Evolutionary conservation across 2,797 vertebrate genomes (phyloP).

Genomic region (Lacerta agilis): DNA sequence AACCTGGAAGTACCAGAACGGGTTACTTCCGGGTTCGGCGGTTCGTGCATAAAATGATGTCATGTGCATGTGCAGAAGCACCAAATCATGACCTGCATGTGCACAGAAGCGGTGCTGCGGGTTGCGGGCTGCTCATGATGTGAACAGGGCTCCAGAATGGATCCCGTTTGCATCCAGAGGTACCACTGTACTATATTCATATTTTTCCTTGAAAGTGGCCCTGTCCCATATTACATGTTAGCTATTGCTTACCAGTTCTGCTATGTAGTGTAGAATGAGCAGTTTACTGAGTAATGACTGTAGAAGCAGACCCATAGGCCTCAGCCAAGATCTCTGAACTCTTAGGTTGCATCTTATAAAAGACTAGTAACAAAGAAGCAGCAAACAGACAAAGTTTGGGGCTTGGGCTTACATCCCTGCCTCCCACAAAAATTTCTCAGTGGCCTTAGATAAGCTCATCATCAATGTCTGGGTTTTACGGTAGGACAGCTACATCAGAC

Average conservation of each 20-base stretch:
- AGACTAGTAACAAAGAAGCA: not conserved
- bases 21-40: too few relatives aligned
- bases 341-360: too few relatives aligned
- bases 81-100: too few relatives aligned
- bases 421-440: not conserved
- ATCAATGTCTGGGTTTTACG: not conserved
- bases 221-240: not conserved
- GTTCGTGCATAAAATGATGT: too few relatives aligned
- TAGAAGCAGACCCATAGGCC: not conserved
- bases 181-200: not conserved
- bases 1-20: too few relatives aligned
- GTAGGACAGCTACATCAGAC: not conserved
- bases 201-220: not conserved
- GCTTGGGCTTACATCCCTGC: not conserved
- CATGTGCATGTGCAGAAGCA: too few relatives aligned
- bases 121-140: too few relatives aligned
- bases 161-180: too few relatives aligned
- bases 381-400: not conserved
- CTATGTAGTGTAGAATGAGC: not conserved
- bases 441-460: not conserved
- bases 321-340: not conserved
- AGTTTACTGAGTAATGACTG: not conserved
- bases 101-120: too few relatives aligned
- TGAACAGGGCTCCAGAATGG: too few relatives aligned
- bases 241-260: not conserved